A percentile compares a stretch with the other conserved stretches of the same genome.
Conservation (phyloP, 2,113 vertebrate species). For the Turdus rufiventris region DNA sequence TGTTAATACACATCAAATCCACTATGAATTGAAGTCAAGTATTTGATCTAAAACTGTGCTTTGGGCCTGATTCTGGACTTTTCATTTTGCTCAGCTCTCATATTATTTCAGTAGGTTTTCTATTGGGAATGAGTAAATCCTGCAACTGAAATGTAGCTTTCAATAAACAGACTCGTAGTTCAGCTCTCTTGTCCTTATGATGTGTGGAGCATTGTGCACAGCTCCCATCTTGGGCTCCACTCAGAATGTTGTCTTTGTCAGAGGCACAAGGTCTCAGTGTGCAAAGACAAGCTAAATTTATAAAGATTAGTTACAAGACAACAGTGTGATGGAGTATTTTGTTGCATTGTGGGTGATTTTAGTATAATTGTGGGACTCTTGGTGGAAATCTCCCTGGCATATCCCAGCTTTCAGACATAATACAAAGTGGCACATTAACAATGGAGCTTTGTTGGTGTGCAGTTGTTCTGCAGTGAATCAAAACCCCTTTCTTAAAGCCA, state of each 20-base stretch:
- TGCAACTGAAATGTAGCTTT: conserved; percentile 36
- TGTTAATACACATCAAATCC: conserved; percentile 11
- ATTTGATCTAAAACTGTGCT: neutral
- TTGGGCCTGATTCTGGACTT: neutral
- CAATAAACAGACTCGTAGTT: conserved; percentile 8
- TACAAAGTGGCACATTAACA: neutral
- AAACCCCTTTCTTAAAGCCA: neutral
- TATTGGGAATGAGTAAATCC: neutral
- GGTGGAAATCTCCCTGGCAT: conserved; percentile 44
- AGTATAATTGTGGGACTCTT: conserved; percentile 14
- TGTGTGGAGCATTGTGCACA: conserved; percentile 30
- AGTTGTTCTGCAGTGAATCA: conserved; percentile 24
- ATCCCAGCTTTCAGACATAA: conserved; percentile 8
- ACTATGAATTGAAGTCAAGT: conserved; percentile 10
- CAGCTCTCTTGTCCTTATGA: neutral
- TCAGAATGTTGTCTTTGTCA: conserved; percentile 52
- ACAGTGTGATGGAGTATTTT: conserved; percentile 4
- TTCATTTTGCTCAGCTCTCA: neutral
- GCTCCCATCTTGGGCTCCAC: neutral
- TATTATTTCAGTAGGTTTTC: neutral
- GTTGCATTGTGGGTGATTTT: conserved; percentile 45
- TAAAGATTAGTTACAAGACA: conserved; percentile 44
- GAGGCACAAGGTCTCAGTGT: conserved; percentile 41
- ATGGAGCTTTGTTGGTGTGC: conserved; percentile 41
- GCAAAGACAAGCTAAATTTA: conserved; percentile 49